phyloP scores from a whole-genome alignment of 2,797 vertebrate species.

The Galagoides demidoff region DNA sequence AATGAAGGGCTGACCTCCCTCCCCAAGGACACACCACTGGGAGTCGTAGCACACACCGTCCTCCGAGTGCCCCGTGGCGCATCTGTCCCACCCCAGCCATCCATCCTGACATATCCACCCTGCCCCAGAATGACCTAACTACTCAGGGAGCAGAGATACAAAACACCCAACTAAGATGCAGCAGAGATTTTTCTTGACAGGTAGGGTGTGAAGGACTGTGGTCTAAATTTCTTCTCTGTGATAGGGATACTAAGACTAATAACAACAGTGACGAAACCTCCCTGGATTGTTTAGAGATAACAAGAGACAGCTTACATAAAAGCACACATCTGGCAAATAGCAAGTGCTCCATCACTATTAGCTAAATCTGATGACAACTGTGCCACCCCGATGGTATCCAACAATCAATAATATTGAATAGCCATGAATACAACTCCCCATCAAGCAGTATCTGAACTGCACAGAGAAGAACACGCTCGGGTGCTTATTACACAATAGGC shows the following conservation, averaged over 20 bases:
- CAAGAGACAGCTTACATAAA: not conserved
- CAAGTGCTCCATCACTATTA: not conserved
- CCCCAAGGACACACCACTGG: not conserved
- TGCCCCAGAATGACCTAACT: not conserved
- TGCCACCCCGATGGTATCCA: not conserved
- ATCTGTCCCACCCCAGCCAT: not conserved
- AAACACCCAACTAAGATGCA: not conserved
- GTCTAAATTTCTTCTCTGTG: not conserved
- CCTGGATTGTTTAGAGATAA: not conserved
- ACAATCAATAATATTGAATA: not conserved
- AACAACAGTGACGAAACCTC: accelerated
- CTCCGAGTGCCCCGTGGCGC: accelerated
- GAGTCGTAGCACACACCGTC: accelerated
- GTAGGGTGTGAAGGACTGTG: not conserved
- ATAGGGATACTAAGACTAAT: not conserved
- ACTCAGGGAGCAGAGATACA: not conserved
- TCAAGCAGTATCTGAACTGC: accelerated
- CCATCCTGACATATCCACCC: not conserved
- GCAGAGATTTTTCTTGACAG: not conserved
- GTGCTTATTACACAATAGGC: accelerated
- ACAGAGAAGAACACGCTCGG: not conserved
- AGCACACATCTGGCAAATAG: not conserved
- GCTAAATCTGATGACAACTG: not conserved
- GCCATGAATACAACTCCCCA: not conserved
- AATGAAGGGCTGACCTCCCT: not conserved